Conservation (phyloP, 1,140 invertebrate genomes). For the Rhagoletis zephyria region DNA sequence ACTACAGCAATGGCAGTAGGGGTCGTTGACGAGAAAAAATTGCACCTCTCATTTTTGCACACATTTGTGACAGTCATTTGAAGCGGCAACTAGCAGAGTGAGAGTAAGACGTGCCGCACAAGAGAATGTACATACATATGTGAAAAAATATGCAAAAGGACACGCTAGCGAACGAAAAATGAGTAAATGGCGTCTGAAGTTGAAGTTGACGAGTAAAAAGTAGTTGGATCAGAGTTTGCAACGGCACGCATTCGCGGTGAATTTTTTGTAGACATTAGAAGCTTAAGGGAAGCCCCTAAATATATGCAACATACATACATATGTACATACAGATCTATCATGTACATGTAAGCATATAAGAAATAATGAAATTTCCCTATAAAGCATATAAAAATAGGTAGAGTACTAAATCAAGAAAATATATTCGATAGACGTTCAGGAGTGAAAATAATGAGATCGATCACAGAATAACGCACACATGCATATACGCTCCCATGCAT, state of each 20-base stretch:
- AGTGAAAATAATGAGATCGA: background rate
- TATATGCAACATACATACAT: no score
- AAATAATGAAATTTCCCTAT: background rate
- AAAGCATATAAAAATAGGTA: background rate
- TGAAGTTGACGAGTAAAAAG: slow-evolving; percentile 5
- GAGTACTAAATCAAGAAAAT: background rate
- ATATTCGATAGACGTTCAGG: background rate
- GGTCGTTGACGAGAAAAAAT: slow-evolving; percentile 50
- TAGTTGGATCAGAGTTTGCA: background rate
- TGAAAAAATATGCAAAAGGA: slow-evolving; percentile 1
- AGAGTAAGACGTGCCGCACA: background rate
- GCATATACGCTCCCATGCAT: slow-evolving; percentile 22
- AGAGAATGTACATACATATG: background rate
- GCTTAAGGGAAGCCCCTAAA: no score
- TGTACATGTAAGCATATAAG: no score
- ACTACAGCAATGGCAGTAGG: slow-evolving; percentile 27
- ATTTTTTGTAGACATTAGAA: background rate
- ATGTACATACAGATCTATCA: no score
- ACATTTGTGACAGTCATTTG: slow-evolving; percentile 48
- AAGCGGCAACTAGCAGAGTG: background rate
- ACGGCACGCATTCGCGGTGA: no score
- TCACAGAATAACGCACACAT: slow-evolving; percentile 41
- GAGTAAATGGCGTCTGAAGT: background rate
- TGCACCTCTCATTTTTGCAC: slow-evolving; percentile 54
- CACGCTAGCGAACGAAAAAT: background rate